phyloP scores from a whole-genome alignment of 1,140 invertebrate species.

The Atta colombica region DNA sequence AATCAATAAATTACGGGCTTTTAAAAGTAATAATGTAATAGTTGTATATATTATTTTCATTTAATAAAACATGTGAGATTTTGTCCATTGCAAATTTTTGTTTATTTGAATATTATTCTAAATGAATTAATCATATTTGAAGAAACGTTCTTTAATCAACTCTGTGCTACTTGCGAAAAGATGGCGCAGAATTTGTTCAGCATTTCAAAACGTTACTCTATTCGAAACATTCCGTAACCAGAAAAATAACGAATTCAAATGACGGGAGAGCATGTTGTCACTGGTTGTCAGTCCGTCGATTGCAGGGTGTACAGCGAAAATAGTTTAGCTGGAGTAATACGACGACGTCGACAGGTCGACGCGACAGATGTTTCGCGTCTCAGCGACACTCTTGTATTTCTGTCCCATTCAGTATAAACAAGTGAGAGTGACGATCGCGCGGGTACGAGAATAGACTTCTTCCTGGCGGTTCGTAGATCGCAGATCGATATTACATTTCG shows the following conservation, averaged over 20 bases:
- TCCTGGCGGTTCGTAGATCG: constrained; percentile 38
- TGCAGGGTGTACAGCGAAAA: constrained; percentile 75
- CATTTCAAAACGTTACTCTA: neutral
- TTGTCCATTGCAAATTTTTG: neutral
- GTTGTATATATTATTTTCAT: neutral
- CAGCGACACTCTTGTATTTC: constrained; percentile 84
- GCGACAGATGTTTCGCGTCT: constrained; percentile 83
- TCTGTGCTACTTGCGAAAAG: neutral
- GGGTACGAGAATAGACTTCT: constrained; percentile 82
- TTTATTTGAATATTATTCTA: neutral
- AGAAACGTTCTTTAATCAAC: neutral
- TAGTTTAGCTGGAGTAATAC: constrained; percentile 70
- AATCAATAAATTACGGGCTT: neutral
- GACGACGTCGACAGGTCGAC: constrained; percentile 71
- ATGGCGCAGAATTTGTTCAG: neutral
- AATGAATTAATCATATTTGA: neutral
- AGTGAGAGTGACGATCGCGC: constrained; percentile 82
- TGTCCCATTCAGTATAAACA: constrained; percentile 85
- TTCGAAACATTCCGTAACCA: constrained; percentile 15
- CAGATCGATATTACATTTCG: constrained; percentile 24
- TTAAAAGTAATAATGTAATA: neutral
- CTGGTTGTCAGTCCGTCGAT: constrained; percentile 77
- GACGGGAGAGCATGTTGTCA: constrained; percentile 74
- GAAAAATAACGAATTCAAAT: constrained; percentile 47
- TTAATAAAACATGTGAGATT: neutral